Percentiles rank a stretch among this genome's conserved stretches.
Conservation (phyloP, 2,797 vertebrate genomes). For the Mustela erminea region DNA sequence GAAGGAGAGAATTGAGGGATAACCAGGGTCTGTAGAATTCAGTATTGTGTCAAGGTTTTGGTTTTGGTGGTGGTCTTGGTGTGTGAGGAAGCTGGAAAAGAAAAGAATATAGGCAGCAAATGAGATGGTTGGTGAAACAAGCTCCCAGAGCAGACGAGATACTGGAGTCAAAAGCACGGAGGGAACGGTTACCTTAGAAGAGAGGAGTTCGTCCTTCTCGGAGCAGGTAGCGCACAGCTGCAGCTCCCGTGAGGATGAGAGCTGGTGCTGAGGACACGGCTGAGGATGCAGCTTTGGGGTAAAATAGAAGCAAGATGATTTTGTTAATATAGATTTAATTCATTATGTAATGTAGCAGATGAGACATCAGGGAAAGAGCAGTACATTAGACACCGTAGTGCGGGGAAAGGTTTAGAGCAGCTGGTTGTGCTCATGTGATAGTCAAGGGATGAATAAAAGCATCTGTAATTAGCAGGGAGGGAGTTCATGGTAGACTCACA, state of each 20-base stretch:
- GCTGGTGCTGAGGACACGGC: not conserved
- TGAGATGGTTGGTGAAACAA: not conserved
- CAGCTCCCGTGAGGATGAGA: not conserved
- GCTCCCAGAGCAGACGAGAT: not conserved
- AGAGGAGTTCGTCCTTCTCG: not conserved
- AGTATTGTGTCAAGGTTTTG: not conserved
- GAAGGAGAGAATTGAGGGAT: not conserved
- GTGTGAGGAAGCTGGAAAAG: not conserved
- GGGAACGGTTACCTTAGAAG: not conserved
- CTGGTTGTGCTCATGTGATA: not conserved
- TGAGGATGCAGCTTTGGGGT: not conserved
- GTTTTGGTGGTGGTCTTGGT: not conserved
- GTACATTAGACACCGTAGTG: not conserved
- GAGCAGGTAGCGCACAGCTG: not conserved
- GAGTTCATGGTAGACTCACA: not conserved
- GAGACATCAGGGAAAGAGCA: slow-evolving; percentile 27
- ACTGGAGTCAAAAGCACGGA: not conserved
- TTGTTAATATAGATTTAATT: not conserved
- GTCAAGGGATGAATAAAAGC: slow-evolving; percentile 12
- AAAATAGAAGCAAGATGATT: not conserved
- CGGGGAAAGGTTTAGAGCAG: slow-evolving; percentile 25
- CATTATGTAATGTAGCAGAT: not conserved
- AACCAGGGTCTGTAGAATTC: not conserved
- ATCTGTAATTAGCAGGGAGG: not conserved
- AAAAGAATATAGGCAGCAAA: not conserved